phyloP scores from a whole-genome alignment of 2,888 invertebrate genomes.

The Athetis lepigone region DNA sequence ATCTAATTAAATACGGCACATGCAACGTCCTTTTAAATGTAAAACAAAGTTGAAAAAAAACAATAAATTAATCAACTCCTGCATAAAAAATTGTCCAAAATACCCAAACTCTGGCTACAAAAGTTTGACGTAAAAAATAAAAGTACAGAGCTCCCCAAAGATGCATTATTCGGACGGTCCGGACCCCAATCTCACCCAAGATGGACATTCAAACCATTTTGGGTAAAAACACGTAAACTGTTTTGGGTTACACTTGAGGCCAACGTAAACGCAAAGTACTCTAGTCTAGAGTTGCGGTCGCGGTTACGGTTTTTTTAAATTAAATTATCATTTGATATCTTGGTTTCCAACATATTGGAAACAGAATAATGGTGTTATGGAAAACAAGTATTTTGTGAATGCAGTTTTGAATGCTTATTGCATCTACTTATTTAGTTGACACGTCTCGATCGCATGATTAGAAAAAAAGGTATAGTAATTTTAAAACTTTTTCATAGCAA shows the following conservation, averaged over 20 bases:
- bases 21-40: not conserved
- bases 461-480: too few species aligned
- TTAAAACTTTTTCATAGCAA: too few species aligned
- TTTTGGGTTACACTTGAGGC: conserved; percentile 69
- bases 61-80: conserved; percentile 22
- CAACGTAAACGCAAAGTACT: conserved; percentile 53
- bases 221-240: conserved; percentile 77
- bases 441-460: too few species aligned
- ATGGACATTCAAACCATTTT: conserved; percentile 79
- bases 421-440: too few species aligned
- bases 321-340: not conserved
- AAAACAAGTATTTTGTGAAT: not conserved
- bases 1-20: too few species aligned
- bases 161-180: conserved; percentile 69
- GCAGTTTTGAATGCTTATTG: too few species aligned
- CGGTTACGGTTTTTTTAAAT: not conserved
- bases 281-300: conserved; percentile 10
- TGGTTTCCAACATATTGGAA: not conserved
- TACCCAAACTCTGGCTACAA: conserved; percentile 37
- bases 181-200: conserved; percentile 73
- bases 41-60: conserved; percentile 18
- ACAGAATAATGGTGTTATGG: not conserved
- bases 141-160: conserved; percentile 66
- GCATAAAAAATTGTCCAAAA: conserved; percentile 18
- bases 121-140: conserved; percentile 54